Base-by-base conservation (phyloP, 2,888 invertebrate species). In the Leucophenga maculata region DNA sequence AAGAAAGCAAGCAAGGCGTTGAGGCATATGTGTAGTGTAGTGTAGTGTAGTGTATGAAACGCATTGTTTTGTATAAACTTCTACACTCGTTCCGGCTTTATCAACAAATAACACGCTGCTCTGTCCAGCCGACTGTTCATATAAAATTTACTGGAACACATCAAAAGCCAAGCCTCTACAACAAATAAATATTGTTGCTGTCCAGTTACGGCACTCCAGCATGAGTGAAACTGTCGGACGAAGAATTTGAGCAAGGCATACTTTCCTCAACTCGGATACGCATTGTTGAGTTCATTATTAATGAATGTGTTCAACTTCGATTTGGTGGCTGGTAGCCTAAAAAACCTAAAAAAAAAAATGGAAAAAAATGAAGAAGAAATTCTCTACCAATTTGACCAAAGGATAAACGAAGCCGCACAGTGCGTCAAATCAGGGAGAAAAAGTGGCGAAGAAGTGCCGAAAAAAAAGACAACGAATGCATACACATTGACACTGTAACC, bases 401-500 rank as follows among this genome's bases (percentile, higher is more conserved):
- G 60, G 44, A 13, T 39, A 46, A 62, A 16, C 32, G 20, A 46
- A 18, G 22, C 22, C 39, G 62, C 26, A 18, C 26, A 31, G 50
- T 50, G 50, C 14, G 54, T 14, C 26, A 22, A 57, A 57, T 44
- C n/a, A 59, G 48, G 48, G 55, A n/a, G 48, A 72, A 46, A 18
- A 39, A 70, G 57, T 31, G 69, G 72, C 68, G 59, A 68, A 72
- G 71, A 67, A 68, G 71, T 72, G 69, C 72, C 77, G 74, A 16
- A 20, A 52, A 16, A n/a, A 6, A 52, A 9, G 20, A 54, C 22
- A 67, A 39, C 48, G 65, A 65, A 68, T 52, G 60, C 64, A 65
- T 64, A 68, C 67, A 66, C 69, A 48, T 60, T 77, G 84, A 81
- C 81, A 84, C 75, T 74, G 71, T 83, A 83, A 84, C 82, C 83